Percentiles rank a stretch among this genome's conserved stretches.
phyloP scores from a whole-genome alignment of 2,888 invertebrate species.

The Zonitis immaculata region DNA sequence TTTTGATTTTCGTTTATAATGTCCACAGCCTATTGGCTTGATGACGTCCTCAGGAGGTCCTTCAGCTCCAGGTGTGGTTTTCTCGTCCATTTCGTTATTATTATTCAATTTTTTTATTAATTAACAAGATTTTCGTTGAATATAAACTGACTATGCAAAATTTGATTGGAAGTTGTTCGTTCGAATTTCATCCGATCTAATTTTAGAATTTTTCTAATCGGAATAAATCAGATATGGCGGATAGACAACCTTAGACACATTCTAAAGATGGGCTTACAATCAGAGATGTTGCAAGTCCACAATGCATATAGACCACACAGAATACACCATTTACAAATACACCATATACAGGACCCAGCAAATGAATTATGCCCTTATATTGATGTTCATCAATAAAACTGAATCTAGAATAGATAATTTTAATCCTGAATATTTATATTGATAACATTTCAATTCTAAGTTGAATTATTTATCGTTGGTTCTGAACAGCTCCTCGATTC shows the following conservation, averaged over 20 bases:
- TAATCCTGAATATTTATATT: no score
- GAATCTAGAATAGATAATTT: no score
- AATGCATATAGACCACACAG: no score
- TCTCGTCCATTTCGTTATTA: conserved; percentile 29
- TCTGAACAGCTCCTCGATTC: no score
- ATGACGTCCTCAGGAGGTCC: conserved; percentile 47
- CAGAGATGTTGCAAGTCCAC: no score
- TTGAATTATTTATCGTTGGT: no score
- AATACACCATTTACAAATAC: no score
- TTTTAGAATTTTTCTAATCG: background rate
- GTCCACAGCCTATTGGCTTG: conserved; percentile 67
- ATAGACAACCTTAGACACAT: background rate
- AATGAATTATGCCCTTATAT: no score
- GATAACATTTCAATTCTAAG: no score
- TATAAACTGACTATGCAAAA: background rate
- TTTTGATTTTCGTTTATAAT: conserved; percentile 80
- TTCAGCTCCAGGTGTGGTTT: conserved; percentile 40
- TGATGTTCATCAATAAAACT: no score
- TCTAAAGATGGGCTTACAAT: background rate
- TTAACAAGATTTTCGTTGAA: background rate
- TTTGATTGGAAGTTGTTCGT: background rate
- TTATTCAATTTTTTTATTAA: background rate
- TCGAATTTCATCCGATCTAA: background rate
- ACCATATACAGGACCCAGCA: no score
- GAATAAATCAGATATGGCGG: background rate